These are phyloP conservation scores for Lycocerus yunnanus DNA, from an alignment of 2,888 invertebrate species.

Conservation along the genomic window DNA sequence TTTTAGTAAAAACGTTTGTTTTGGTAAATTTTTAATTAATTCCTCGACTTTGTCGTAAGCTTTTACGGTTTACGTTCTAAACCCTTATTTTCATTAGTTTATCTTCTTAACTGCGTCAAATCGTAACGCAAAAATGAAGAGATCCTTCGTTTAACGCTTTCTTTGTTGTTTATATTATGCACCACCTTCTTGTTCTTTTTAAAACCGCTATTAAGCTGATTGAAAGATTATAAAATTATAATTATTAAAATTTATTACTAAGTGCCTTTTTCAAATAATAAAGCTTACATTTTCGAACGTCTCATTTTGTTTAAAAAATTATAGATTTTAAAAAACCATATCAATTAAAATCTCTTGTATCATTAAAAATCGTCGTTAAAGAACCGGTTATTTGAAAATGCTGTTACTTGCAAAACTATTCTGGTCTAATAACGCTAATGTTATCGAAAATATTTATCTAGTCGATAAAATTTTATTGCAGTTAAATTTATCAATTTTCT, in stretches of 20 bases:
- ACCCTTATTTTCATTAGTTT: not conserved
- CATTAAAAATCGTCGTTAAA: conserved; percentile 4
- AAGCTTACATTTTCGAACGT: not conserved
- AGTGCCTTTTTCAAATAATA: not conserved
- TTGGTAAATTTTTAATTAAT: not conserved
- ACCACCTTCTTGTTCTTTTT: not conserved
- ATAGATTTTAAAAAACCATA: conserved; percentile 2
- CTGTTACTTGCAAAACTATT: conserved; percentile 3
- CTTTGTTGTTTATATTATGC: not conserved
- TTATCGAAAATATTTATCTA: conserved; percentile 3
- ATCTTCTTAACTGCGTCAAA: not conserved
- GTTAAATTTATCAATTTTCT: conserved; percentile 2
- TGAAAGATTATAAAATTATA: not conserved
- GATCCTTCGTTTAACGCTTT: not conserved
- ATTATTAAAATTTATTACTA: not conserved
- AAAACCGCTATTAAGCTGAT: not conserved
- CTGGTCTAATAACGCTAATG: not conserved
- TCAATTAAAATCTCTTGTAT: conserved; percentile 4
- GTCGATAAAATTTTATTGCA: conserved; percentile 1
- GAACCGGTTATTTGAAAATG: conserved; percentile 4
- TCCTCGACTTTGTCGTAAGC: not conserved
- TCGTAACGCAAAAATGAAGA: not conserved
- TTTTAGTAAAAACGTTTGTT: not conserved
- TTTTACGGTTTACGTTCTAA: not conserved
- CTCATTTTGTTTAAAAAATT: not conserved